phyloP scores from a whole-genome alignment of 2,113 vertebrate species.

The Lamprologus speciosus region DNA sequence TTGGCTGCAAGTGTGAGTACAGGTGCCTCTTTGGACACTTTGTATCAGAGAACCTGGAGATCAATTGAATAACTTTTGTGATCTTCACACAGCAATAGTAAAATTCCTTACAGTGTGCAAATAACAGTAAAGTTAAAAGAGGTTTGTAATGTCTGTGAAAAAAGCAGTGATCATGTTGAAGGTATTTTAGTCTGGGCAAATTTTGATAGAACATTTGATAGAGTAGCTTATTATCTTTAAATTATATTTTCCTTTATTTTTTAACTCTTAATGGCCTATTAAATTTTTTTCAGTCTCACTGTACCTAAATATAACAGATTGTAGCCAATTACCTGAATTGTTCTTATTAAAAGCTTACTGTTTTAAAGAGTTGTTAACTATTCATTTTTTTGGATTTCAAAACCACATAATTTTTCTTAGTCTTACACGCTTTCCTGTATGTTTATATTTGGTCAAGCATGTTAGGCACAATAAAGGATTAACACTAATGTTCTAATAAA shows the following conservation, averaged over 20 bases:
- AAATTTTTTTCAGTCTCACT: not conserved
- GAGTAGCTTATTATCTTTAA: not conserved
- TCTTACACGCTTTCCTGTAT: not conserved
- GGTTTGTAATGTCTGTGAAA: not conserved
- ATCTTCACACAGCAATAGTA: not conserved
- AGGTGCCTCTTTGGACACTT: not conserved
- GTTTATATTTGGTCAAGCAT: not conserved
- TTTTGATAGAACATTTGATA: not conserved
- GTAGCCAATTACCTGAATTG: not conserved
- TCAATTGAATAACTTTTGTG: not conserved
- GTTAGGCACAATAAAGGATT: not conserved
- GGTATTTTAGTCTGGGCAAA: not conserved
- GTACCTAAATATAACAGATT: not conserved
- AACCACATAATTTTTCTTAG: not conserved
- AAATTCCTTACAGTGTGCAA: not conserved
- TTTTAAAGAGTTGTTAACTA: not conserved
- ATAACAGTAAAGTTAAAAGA: not conserved
- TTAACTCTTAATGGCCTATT: not conserved
- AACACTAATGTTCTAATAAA: slow-evolving; percentile 5
- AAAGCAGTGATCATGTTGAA: not conserved
- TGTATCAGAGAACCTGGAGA: not conserved
- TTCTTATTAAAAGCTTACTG: not conserved
- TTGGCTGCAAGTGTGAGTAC: not conserved
- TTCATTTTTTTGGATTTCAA: not conserved
- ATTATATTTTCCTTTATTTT: not conserved